A percentile compares a stretch with the other conserved stretches of the same genome.
Evolutionary conservation across 1,140 invertebrate genomes (phyloP).

Genomic region (Papilio aristodemus): DNA sequence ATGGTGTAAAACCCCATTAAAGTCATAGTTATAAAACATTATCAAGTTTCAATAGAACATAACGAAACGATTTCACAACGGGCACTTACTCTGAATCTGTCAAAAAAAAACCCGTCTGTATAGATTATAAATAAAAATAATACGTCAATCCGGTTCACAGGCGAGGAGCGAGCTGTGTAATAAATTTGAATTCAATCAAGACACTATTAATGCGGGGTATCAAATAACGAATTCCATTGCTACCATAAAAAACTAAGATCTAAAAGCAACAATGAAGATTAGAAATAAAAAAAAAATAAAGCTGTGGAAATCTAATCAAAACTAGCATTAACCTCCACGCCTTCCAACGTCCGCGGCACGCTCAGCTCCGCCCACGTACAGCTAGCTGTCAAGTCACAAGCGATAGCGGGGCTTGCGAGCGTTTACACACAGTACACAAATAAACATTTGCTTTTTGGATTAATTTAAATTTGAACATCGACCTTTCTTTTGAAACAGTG

Average conservation of each 20-base stretch:
- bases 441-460: background rate
- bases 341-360: conserved; percentile 50
- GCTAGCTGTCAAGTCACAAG: conserved; percentile 36
- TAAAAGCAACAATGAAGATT: conserved; percentile 61
- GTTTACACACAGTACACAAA: background rate
- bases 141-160: conserved; percentile 19
- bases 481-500: no score
- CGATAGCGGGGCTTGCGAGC: conserved; percentile 31
- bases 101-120: conserved; percentile 16
- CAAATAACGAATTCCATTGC: conserved; percentile 46
- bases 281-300: conserved; percentile 52
- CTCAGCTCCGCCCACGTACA: conserved; percentile 52
- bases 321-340: conserved; percentile 57
- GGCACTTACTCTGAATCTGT: conserved; percentile 14
- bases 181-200: conserved; percentile 50
- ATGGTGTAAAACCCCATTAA: no score
- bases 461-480: no score
- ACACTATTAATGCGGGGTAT: conserved; percentile 43
- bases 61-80: background rate
- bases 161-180: conserved; percentile 30
- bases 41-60: no score
- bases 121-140: conserved; percentile 3
- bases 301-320: conserved; percentile 68
- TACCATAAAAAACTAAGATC: conserved; percentile 55
- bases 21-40: no score